Evolutionary conservation across 2,888 invertebrate species (phyloP), one percentile per base, ranked within the genome.

Genomic region (Leptodirus hochenwartii): DNA sequence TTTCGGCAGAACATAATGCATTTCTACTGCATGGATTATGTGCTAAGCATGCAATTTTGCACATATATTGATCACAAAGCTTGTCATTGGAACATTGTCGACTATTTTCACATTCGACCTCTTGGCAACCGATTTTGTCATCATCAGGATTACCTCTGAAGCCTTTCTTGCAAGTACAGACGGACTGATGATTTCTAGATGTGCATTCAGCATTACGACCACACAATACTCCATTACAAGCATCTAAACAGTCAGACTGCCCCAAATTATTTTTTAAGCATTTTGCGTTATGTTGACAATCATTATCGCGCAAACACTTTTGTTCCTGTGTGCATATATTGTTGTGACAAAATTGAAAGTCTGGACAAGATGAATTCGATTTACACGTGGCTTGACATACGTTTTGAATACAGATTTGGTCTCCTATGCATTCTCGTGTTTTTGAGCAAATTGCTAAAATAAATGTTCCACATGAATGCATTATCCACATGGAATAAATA

Each of bases 301-400:
- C 82, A 5, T 62, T 56, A 43, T 84, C 70, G 2, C 61, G 58
- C 32, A 61, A 59, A 46, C 88, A 90, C 38, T 76, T 69, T 11
- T 78, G 56, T 55, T 85, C 81, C 56, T 81, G 80, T 3, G 72
- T 72, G 49, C 88, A 88, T 37, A 88, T 79, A 45, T 71, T 80
- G 46, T 85, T 82, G 37, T 66, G 64, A 44, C 87, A 87, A 46
- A 69, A 80, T 48, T 85, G 84, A 48, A 75, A 78, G 37, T 84
- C 76, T 1, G 87, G 82, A 43, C 88, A 90, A 9, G 79, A 78
- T 2, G 65, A 56, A 47, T 87, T 85, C 6, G 69, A 61, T 43
- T 71, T 69, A 47, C 88, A 88, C 3, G 81, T 80, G 13, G 81
- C 69, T 46, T 82, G 75, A 47, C 88, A 88, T n/a, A 80, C 69